A percentile compares a stretch with the other conserved stretches of the same genome.
phyloP scores from a whole-genome alignment of 2,797 vertebrate species.

The Manis pentadactyla region DNA sequence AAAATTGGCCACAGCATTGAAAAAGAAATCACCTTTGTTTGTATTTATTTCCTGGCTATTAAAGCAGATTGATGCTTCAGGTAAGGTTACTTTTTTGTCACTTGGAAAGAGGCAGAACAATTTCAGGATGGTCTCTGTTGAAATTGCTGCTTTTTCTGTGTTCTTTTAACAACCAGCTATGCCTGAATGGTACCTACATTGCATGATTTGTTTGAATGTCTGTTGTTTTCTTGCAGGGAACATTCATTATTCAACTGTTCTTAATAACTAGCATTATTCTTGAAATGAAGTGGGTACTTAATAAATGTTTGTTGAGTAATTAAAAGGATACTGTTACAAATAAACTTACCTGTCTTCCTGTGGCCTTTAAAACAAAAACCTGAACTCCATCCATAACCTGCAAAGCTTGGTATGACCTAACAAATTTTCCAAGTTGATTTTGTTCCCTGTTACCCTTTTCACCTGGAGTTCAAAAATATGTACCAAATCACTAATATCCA shows the following conservation, averaged over 20 bases:
- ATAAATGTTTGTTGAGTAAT: neutral
- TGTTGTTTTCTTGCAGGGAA: neutral
- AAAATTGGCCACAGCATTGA: neutral
- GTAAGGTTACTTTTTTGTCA: neutral
- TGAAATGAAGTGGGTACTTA: neutral
- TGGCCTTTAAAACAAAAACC: neutral
- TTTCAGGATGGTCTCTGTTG: neutral
- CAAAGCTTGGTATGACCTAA: neutral
- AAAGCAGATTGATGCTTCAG: neutral
- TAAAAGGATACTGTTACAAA: neutral
- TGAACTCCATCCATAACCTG: neutral
- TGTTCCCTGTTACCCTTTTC: neutral
- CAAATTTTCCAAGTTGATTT: neutral
- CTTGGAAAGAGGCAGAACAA: neutral
- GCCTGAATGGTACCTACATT: neutral
- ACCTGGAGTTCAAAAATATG: neutral
- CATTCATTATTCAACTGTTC: neutral
- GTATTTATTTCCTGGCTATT: neutral
- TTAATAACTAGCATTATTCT: neutral
- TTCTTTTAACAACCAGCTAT: neutral
- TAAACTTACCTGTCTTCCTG: neutral
- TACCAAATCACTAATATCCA: neutral
- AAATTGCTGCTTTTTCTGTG: neutral
- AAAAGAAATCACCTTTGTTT: neutral
- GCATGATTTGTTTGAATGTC: neutral